Base-by-base conservation (phyloP, 2,113 vertebrate genomes). In the Istiophorus platypterus region DNA sequence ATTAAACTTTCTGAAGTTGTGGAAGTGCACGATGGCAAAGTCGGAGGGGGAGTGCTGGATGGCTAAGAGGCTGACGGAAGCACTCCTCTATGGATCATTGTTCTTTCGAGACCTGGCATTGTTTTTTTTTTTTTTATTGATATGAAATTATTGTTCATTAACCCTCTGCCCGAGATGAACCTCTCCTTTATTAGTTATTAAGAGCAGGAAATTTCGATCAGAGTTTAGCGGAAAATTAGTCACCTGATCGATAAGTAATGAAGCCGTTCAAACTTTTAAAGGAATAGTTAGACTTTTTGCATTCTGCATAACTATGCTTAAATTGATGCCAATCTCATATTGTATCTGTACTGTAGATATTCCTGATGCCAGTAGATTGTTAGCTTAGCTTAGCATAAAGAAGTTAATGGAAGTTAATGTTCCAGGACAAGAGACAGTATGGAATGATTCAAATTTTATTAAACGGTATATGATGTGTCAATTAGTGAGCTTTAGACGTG, bases 11-110 rank as follows among this genome's bases (percentile, higher is more conserved):
- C 7, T 24, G 22, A 63, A 56, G 31, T 62, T 76, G 34, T 47
- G 20, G 27, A 81, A 72, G 72, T 85, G 82, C 51, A 75, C 57
- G n/a, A 58, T 14, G 26, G 78, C 69, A 73, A 42, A 76, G n/a
- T 66, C 65, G 34, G 4, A 63, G 26, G 4, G 62, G 26, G 45
- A 79, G 47, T 34, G 52, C 20, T 34, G 27, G 31, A 39, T 49
- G n/a, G 10, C 26, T 62, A 58, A 72, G n/a, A 14, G 31, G 71
- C 64, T 45, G 64, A 81, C 15, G 0, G 26, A 61, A 68, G 64
- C 72, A 74, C n/a, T 51, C 31, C 22, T 65, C 26, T 10, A 37
- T 62, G 9, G 3, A 5, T 39, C 9, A 39, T 39, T 22, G 22
- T 51, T 24, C 27, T 34, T 49, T 37, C 18, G 18, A 66, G 34